phyloP scores from a whole-genome alignment of 1,140 invertebrate species.

The Bradynema listronoti region DNA sequence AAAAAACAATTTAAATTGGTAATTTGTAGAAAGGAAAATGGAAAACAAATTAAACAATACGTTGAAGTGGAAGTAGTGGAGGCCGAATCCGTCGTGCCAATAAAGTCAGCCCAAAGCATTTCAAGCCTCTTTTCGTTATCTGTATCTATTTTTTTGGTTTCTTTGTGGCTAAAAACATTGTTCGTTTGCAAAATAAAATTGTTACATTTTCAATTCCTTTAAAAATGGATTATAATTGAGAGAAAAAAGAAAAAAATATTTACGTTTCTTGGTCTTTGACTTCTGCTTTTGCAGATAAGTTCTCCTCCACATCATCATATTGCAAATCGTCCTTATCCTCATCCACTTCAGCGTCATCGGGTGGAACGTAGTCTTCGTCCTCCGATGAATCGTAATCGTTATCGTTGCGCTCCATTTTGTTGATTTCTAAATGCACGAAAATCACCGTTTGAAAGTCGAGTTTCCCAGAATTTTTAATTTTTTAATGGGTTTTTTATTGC shows the following conservation, averaged over 20 bases:
- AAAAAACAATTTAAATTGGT: too few species aligned
- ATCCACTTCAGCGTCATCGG: slow-evolving; percentile 8
- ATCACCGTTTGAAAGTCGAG: too few species aligned
- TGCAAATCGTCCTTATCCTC: slow-evolving; percentile 9
- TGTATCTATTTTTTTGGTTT: too few species aligned
- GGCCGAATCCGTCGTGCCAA: neutral
- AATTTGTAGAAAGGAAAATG: too few species aligned
- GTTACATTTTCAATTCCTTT: neutral
- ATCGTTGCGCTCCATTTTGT: too few species aligned
- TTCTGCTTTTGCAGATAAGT: slow-evolving; percentile 10
- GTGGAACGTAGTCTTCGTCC: slow-evolving; percentile 26
- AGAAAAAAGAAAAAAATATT: slow-evolving; percentile 1
- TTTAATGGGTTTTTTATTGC: too few species aligned
- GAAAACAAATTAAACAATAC: too few species aligned
- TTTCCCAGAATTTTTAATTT: too few species aligned
- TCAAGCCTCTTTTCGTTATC: slow-evolving; percentile 7
- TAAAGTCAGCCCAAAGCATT: neutral
- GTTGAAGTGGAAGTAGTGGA: neutral
- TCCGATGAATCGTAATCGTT: slow-evolving; percentile 12
- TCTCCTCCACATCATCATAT: slow-evolving; percentile 11
- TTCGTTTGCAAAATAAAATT: neutral
- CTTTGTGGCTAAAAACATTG: too few species aligned
- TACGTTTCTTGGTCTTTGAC: neutral
- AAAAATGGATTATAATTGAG: neutral
- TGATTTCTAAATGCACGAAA: too few species aligned